Evolutionary conservation across 2,888 invertebrate genomes (phyloP).

Genomic region (Colletes collaris): DNA sequence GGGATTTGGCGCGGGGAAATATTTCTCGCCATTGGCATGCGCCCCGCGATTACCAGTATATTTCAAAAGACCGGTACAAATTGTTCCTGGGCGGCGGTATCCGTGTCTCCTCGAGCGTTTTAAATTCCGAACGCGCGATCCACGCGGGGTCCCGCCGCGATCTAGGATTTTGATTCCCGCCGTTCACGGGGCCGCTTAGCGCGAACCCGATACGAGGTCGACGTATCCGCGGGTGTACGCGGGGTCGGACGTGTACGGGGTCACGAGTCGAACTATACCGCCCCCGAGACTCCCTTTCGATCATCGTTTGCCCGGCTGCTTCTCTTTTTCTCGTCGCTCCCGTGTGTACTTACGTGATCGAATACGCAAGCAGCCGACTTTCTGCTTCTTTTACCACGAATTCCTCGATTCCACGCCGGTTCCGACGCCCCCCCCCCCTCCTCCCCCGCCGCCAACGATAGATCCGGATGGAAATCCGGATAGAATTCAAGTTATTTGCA

Average conservation of each 20-base stretch:
- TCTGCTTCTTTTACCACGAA: conserved; percentile 55
- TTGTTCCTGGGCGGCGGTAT: conserved; percentile 38
- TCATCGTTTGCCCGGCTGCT: conserved; percentile 49
- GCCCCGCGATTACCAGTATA: conserved; percentile 51
- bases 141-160: conserved; percentile 31
- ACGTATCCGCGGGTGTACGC: conserved; percentile 23
- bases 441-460: background rate
- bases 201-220: conserved; percentile 53
- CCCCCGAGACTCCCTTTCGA: conserved; percentile 45
- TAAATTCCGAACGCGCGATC: conserved; percentile 56
- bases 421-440: background rate
- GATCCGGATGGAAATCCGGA: conserved; percentile 67
- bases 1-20: conserved; percentile 44
- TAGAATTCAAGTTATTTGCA: conserved; percentile 69
- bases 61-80: conserved; percentile 54
- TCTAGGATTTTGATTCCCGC: conserved; percentile 64
- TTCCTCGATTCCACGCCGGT: conserved; percentile 16
- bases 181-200: conserved; percentile 59
- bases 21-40: conserved; percentile 54
- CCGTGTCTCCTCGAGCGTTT: conserved; percentile 43
- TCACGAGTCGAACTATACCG: conserved; percentile 19
- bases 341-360: conserved; percentile 71
- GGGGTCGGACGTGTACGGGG: conserved; percentile 2
- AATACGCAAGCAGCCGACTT: conserved; percentile 69
- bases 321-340: conserved; percentile 44